Percentiles rank a stretch among this genome's conserved stretches.
These are phyloP conservation scores for Andrena bucephala DNA, from an alignment of 2,888 invertebrate species.

Conservation along the genomic window DNA sequence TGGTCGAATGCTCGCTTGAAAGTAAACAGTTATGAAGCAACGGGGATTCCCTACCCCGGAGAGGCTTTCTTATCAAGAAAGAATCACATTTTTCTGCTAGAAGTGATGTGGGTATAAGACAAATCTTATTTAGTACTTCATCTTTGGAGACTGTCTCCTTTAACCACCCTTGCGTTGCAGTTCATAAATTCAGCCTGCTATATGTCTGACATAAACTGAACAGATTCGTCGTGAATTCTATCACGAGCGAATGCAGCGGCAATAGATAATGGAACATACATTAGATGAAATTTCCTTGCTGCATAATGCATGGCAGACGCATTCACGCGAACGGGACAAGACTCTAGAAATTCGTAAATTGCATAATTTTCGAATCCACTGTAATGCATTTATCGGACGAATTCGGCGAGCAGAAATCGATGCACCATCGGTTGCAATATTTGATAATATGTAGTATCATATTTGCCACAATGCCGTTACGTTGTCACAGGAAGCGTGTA, in stretches of 20 bases:
- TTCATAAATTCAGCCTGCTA: not conserved
- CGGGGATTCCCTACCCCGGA: not conserved
- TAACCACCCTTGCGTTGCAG: not conserved
- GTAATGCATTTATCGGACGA: slow-evolving; percentile 24
- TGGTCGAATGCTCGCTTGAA: not conserved
- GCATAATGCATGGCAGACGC: not conserved
- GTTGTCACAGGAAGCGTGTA: slow-evolving; percentile 46
- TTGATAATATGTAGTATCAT: slow-evolving; percentile 47
- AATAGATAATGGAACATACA: too few species aligned
- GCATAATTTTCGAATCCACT: not conserved
- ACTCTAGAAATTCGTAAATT: slow-evolving; percentile 1
- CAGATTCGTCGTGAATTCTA: too few species aligned
- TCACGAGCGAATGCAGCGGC: too few species aligned
- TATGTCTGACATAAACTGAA: too few species aligned
- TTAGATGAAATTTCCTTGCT: too few species aligned
- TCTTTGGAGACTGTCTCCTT: not conserved
- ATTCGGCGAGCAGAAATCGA: slow-evolving; percentile 26
- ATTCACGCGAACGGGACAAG: not conserved
- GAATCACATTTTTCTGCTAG: not conserved
- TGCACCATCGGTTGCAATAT: slow-evolving; percentile 33
- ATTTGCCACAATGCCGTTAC: slow-evolving; percentile 34
- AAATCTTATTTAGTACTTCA: not conserved
- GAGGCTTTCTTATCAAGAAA: slow-evolving; percentile 1
- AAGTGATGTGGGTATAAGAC: not conserved
- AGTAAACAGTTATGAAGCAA: not conserved